Evolutionary conservation across 1,140 invertebrate genomes (phyloP).

Genomic region (Habropoda laboriosa): DNA sequence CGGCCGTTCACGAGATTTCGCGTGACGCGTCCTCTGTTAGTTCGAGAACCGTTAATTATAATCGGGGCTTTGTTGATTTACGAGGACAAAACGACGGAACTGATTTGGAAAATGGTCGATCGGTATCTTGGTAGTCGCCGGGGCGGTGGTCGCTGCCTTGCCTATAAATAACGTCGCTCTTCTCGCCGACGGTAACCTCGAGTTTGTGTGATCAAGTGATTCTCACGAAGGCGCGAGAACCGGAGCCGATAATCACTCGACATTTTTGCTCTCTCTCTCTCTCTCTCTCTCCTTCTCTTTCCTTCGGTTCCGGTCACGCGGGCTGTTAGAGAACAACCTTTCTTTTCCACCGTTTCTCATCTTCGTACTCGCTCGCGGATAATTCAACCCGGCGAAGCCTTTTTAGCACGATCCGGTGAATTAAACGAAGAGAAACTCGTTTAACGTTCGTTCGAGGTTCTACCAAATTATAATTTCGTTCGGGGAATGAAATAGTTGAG

Average conservation of each 20-base stretch:
- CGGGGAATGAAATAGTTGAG: too few species aligned
- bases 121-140: slow-evolving; percentile 65
- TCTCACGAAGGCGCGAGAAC: slow-evolving; percentile 59
- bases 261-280: too few species aligned
- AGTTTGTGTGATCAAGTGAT: slow-evolving; percentile 63
- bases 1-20: slow-evolving; percentile 61
- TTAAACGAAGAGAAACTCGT: too few species aligned
- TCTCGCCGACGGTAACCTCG: slow-evolving; percentile 38
- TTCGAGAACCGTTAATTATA: slow-evolving; percentile 79
- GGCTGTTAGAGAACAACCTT: not conserved
- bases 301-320: too few species aligned
- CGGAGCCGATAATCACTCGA: slow-evolving; percentile 59
- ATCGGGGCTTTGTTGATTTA: slow-evolving; percentile 76
- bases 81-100: slow-evolving; percentile 79
- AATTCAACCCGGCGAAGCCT: too few species aligned
- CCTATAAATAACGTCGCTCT: slow-evolving; percentile 71
- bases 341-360: not conserved
- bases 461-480: too few species aligned
- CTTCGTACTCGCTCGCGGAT: too few species aligned
- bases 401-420: too few species aligned
- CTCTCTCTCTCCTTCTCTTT: too few species aligned
- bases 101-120: slow-evolving; percentile 81
- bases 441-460: too few species aligned
- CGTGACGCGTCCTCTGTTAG: slow-evolving; percentile 76
- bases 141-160: slow-evolving; percentile 56